Evolutionary conservation across 1,140 invertebrate genomes (phyloP).

Genomic region (Gryllus bimaculatus): DNA sequence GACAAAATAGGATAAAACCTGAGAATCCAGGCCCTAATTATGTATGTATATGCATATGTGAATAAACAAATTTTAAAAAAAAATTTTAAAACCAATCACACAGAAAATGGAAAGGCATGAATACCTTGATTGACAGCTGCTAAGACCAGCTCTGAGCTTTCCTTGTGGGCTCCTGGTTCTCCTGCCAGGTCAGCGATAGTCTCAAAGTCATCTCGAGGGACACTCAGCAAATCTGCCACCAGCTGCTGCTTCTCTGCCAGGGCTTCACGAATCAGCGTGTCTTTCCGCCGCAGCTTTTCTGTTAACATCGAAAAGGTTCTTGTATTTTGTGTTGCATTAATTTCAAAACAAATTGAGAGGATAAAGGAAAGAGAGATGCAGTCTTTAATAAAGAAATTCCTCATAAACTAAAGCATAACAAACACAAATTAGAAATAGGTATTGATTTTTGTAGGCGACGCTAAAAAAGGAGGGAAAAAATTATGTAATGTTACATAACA

Average conservation of each 20-base stretch:
- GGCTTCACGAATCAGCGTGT: conserved; percentile 58
- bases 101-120: background rate
- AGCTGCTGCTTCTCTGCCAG: conserved; percentile 63
- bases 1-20: background rate
- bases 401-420: too few species aligned
- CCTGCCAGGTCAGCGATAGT: conserved; percentile 52
- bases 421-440: too few species aligned
- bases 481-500: too few species aligned
- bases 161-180: conserved; percentile 40
- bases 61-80: background rate
- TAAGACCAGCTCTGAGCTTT: conserved; percentile 57
- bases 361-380: too few species aligned
- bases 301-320: background rate
- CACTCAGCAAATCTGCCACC: conserved; percentile 64
- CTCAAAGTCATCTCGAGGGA: conserved; percentile 59
- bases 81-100: background rate
- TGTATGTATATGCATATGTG: background rate
- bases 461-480: too few species aligned
- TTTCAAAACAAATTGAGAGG: too few species aligned
- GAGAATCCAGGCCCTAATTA: too few species aligned
- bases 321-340: too few species aligned
- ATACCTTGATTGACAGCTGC: conserved; percentile 62
- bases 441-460: too few species aligned
- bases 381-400: too few species aligned
- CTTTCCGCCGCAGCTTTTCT: conserved; percentile 63